phyloP scores from a whole-genome alignment of 2,888 invertebrate species.

The Lycaena phlaeas region DNA sequence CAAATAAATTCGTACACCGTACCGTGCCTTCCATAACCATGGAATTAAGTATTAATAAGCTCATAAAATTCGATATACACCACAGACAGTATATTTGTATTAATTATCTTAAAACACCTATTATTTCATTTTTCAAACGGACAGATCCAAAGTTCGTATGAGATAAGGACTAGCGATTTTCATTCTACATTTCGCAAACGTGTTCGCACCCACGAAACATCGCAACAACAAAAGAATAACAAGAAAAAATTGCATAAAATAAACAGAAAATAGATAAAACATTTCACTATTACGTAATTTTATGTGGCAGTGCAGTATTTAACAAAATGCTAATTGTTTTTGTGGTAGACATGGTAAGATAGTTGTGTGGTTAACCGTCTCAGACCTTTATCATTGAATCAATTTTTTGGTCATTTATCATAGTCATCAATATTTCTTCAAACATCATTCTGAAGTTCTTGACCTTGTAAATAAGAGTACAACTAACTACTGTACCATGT shows the following conservation, averaged over 20 bases:
- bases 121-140: slow-evolving; percentile 41
- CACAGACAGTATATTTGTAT: slow-evolving; percentile 62
- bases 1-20: slow-evolving; percentile 36
- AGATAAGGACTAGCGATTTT: slow-evolving; percentile 58
- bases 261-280: slow-evolving; percentile 39
- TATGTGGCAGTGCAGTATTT: slow-evolving; percentile 42
- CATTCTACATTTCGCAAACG: slow-evolving; percentile 32
- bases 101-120: slow-evolving; percentile 55
- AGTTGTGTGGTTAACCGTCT: too few species aligned
- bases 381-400: too few species aligned
- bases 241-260: slow-evolving; percentile 42
- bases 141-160: slow-evolving; percentile 57
- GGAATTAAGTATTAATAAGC: slow-evolving; percentile 68
- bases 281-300: slow-evolving; percentile 25
- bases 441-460: too few species aligned
- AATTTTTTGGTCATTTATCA: too few species aligned
- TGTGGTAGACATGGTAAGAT: slow-evolving; percentile 4
- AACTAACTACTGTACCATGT: too few species aligned
- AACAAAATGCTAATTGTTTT: slow-evolving; percentile 18
- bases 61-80: slow-evolving; percentile 71
- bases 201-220: slow-evolving; percentile 48
- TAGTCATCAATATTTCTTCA: too few species aligned
- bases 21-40: slow-evolving; percentile 42
- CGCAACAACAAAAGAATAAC: slow-evolving; percentile 47
- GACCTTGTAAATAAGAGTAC: too few species aligned